These are phyloP conservation scores for Anastrepha ludens DNA, from an alignment of 1,140 invertebrate species.

Conservation along the genomic window DNA sequence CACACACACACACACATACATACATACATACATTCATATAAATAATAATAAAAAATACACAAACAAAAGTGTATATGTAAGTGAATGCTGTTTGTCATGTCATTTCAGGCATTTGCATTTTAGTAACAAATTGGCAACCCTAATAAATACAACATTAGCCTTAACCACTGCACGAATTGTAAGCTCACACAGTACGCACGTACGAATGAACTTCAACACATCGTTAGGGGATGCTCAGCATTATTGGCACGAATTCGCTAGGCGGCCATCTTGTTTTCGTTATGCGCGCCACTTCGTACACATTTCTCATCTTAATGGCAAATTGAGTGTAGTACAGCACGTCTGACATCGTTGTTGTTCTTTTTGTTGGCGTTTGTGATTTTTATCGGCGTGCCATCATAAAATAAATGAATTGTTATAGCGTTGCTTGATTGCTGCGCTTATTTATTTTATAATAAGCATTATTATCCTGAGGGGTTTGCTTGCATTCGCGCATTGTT, in stretches of 20 bases:
- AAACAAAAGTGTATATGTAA: too few relatives aligned
- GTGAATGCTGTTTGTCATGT: slow-evolving; percentile 61
- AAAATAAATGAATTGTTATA: slow-evolving; percentile 75
- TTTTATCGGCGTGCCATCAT: slow-evolving; percentile 63
- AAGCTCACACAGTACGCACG: neutral
- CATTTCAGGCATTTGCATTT: slow-evolving; percentile 59
- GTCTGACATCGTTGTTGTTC: neutral
- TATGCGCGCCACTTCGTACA: neutral
- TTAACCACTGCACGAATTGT: neutral
- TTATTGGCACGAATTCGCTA: slow-evolving; percentile 55
- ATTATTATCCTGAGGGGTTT: slow-evolving; percentile 50
- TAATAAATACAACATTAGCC: slow-evolving; percentile 71
- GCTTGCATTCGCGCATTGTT: neutral
- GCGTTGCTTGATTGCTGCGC: slow-evolving; percentile 69
- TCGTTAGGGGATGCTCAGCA: slow-evolving; percentile 48
- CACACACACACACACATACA: too few relatives aligned
- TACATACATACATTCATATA: neutral
- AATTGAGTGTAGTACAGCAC: slow-evolving; percentile 15
- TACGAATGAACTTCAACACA: slow-evolving; percentile 1
- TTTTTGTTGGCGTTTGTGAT: slow-evolving; percentile 55
- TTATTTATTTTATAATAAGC: slow-evolving; percentile 72
- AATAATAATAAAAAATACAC: too few relatives aligned
- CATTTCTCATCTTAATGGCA: slow-evolving; percentile 42
- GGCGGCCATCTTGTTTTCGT: slow-evolving; percentile 64
- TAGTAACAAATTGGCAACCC: slow-evolving; percentile 64